Evolutionary conservation across 2,797 vertebrate genomes (phyloP), one percentile per base, ranked within the genome.

Genomic region (Tauraco hartlaubi): DNA sequence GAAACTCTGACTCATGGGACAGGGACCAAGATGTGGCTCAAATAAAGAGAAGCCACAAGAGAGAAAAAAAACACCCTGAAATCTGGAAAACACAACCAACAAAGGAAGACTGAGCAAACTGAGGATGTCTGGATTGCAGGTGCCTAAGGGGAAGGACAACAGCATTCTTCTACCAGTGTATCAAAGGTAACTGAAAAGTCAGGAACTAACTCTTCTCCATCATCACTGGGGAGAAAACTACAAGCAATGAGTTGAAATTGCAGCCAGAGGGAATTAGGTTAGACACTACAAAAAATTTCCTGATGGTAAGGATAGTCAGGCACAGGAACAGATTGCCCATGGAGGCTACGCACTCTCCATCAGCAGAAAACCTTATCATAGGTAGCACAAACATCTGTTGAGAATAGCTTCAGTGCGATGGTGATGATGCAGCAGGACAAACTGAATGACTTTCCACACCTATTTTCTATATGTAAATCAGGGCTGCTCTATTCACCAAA

Each of bases 1-100:
- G n/a, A 78, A 92, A 43, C 43, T 31, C 18, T 33, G 15, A 33
- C 17, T n/a, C 0, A 0, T 31, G 25, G 31, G 41, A n/a, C 13
- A 19, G 18, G 18, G 33, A 43, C 6, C 12, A 28, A 71, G 28
- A 29, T 9, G 15, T 11, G 44, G 16, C 28, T 85, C 54, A 39
- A 71, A 39, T 2, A 2, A 52, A 87, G 12, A 28, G 17, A 58
- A 72, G 23, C 13, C 33, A 67, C 5, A 44, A n/a, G 18, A 33
- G 9, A 26, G 12, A 1, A 28, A 63, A 43, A 8, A 41, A 41
- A 55, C 16, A 55, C 29, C 28, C 22, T 8, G 12, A 81, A 74
- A 79, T 26, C 41, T n/a, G n/a, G 26, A 44, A 85, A 82, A 43
- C 5, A 23, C 1, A 3, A 33, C 21, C 29, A 29, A 33, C 13